A percentile compares a stretch with the other conserved stretches of the same genome.
Evolutionary conservation across 64 coral and sea anemone genomes (phyloP).

Genomic region (Montipora sp.): DNA sequence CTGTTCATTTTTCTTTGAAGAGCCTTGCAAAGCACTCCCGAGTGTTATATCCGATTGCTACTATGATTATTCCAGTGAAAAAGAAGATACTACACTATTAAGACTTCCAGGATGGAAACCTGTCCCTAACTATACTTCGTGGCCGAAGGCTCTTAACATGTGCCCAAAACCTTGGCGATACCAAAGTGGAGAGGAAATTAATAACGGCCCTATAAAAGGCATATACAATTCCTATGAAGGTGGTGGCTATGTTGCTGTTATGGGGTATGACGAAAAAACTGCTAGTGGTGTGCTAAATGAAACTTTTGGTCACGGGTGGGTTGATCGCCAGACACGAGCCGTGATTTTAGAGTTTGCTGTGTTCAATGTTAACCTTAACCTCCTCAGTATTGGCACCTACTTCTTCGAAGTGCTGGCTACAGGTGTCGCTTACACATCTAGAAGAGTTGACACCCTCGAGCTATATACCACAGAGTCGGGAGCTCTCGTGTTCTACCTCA

Average conservation of each 20-base stretch:
- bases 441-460: slow-evolving; percentile 53
- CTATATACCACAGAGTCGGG: slow-evolving; percentile 52
- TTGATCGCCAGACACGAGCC: slow-evolving; percentile 64
- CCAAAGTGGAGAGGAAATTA: slow-evolving; percentile 48
- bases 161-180: slow-evolving; percentile 74
- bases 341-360: slow-evolving; percentile 69
- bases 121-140: background rate
- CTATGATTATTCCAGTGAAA: slow-evolving; percentile 12
- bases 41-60: background rate
- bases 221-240: slow-evolving; percentile 45
- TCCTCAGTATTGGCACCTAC: slow-evolving; percentile 66
- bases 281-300: slow-evolving; percentile 60
- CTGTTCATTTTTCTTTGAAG: background rate
- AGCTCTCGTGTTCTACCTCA: slow-evolving; percentile 9
- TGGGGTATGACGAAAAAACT: slow-evolving; percentile 66
- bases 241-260: slow-evolving; percentile 73
- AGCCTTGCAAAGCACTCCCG: background rate
- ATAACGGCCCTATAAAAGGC: slow-evolving; percentile 50
- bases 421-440: slow-evolving; percentile 33
- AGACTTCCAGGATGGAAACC: slow-evolving; percentile 50
- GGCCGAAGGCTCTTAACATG: background rate
- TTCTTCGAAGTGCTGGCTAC: slow-evolving; percentile 62
- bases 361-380: slow-evolving; percentile 78
- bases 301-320: slow-evolving; percentile 57
- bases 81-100: slow-evolving; percentile 29